These are phyloP conservation scores for Belgica antarctica DNA, from an alignment of 2,888 invertebrate species.

Conservation along the genomic window DNA sequence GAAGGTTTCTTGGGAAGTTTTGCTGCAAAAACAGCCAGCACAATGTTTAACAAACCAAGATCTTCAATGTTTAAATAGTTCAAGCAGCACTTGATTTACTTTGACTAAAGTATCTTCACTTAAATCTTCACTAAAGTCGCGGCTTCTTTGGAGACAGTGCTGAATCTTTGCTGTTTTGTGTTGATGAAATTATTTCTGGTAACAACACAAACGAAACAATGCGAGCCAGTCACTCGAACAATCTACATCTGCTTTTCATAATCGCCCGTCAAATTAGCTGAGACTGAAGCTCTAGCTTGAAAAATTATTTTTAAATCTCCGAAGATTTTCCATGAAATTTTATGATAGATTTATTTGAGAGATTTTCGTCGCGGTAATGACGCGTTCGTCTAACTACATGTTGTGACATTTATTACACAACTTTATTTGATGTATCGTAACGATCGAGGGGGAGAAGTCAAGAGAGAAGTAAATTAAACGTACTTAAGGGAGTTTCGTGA, in stretches of 20 bases:
- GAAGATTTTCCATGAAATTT: slow-evolving; percentile 33
- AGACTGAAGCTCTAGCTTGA: neutral
- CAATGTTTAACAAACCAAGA: no score
- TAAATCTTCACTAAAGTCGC: no score
- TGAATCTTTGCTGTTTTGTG: neutral
- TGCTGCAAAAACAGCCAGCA: no score
- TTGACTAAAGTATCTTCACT: no score
- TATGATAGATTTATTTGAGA: neutral
- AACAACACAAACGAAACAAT: neutral
- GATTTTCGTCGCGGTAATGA: slow-evolving; percentile 4
- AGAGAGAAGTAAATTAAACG: neutral
- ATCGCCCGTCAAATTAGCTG: slow-evolving; percentile 16
- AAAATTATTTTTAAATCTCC: slow-evolving; percentile 24
- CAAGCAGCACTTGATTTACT: no score
- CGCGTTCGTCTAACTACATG: neutral
- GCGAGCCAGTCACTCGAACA: neutral
- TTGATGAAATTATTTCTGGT: neutral
- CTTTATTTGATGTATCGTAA: slow-evolving; percentile 18
- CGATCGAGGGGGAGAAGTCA: neutral
- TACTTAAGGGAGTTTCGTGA: slow-evolving; percentile 8
- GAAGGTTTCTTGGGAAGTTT: no score
- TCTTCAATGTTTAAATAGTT: no score
- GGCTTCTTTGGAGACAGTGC: no score
- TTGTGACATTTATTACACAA: slow-evolving; percentile 25
- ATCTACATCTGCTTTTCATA: neutral